Evolutionary conservation across 2,113 vertebrate species (phyloP), one percentile per base, ranked within the genome.

Genomic region (Alligator mississippiensis): DNA sequence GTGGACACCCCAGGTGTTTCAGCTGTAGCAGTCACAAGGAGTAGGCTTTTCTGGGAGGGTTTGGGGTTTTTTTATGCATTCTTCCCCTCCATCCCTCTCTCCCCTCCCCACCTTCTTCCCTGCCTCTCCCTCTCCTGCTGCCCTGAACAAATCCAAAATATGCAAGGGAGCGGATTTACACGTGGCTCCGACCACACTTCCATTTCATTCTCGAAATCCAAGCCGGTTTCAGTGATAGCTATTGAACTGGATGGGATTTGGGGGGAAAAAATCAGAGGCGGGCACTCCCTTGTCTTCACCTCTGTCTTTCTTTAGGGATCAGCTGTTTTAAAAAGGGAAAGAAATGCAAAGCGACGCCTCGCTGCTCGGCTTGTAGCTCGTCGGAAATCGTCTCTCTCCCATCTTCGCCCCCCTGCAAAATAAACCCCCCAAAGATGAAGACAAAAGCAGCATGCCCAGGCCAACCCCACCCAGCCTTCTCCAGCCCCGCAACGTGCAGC

Each of bases 401-500:
- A 70, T 27, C 66, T 21, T 9, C 15, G 62, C 7, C 25, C 24
- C 18, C 74, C 82, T 85, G 58, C 34, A 59, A 74, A 75, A 85
- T 60, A 80, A 24, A 16, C 47, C 47, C 47, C 47, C 47, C 47
- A n/a, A 30, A 30, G 30, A 59, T 76, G 57, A 55, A 63, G 9
- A 38, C 21, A 22, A 57, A 27, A 55, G 55, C 27, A 70, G 15
- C 30, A 54, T 47, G 12, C 27, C 9, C 15, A 54, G 17, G 38
- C 54, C 34, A 22, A 14, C 62, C 70, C 34, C 21, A 4, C 21
- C 70, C 34, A 30, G 34, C 34, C 34, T 38, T 14, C 70, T 74
- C 70, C 8, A 47, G 34, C 6, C 21, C 85, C 96, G 92, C 89
- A 76, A 62, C 34, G 90, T 63, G 93, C 79, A 87, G 95, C 90